Evolutionary conservation across 1,140 invertebrate genomes (phyloP).

Genomic region (Drosophila baimaii): DNA sequence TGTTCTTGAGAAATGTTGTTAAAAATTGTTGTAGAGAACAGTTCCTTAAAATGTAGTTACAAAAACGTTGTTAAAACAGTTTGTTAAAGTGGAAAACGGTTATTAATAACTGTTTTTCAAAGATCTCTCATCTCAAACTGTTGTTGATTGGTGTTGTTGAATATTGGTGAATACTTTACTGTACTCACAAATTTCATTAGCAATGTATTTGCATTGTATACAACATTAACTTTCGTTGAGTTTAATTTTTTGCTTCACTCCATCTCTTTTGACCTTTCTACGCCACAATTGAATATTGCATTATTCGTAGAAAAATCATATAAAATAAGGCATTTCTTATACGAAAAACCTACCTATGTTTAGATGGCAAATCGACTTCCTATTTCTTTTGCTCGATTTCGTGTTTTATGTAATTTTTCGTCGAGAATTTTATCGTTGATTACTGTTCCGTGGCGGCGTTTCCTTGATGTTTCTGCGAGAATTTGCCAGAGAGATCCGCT

Average conservation of each 20-base stretch:
- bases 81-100: too few relatives aligned
- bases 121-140: too few relatives aligned
- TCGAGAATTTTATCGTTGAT: constrained; percentile 44
- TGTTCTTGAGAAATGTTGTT: too few relatives aligned
- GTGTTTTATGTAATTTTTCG: constrained; percentile 50
- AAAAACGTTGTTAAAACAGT: too few relatives aligned
- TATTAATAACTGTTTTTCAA: too few relatives aligned
- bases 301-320: neutral
- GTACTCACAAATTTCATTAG: neutral
- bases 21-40: too few relatives aligned
- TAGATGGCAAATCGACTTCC: constrained; percentile 40
- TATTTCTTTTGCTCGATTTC: constrained; percentile 35
- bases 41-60: too few relatives aligned
- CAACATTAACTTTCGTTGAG: too few relatives aligned
- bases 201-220: too few relatives aligned
- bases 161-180: neutral
- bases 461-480: constrained; percentile 52
- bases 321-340: neutral
- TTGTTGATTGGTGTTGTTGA: neutral
- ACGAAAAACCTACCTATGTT: neutral
- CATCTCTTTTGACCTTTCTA: too few relatives aligned
- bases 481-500: constrained; percentile 43
- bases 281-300: neutral
- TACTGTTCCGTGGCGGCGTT: constrained; percentile 47
- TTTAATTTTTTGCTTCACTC: neutral